phyloP scores from a whole-genome alignment of 2,797 vertebrate species.

The Gymnothorax javanicus region DNA sequence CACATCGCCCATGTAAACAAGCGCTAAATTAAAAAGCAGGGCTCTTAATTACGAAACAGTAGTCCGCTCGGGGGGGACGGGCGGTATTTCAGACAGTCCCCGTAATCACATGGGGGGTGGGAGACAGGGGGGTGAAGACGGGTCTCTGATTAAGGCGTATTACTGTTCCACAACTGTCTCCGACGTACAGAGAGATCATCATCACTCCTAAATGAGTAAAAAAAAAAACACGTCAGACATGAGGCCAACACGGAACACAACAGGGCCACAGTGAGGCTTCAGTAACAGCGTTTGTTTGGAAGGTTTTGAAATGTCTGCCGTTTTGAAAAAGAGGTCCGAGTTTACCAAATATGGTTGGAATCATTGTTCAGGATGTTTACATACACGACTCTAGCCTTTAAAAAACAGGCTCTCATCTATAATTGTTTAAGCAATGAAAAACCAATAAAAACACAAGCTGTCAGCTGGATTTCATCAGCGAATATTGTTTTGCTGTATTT shows the following conservation, averaged over 20 bases:
- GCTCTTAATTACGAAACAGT: conserved; percentile 64
- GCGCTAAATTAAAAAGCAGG: conserved; percentile 56
- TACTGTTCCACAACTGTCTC: conserved; percentile 44
- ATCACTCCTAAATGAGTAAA: too few relatives aligned
- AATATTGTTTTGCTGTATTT: background rate
- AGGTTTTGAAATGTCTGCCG: background rate
- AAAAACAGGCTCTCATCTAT: background rate
- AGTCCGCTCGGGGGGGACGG: conserved; percentile 18
- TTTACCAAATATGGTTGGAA: background rate
- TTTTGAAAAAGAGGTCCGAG: background rate
- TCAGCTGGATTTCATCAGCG: background rate
- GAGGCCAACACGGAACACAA: too few relatives aligned
- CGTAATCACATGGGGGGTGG: conserved; percentile 14
- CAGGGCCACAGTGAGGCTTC: too few relatives aligned
- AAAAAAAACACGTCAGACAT: too few relatives aligned
- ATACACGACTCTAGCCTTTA: background rate
- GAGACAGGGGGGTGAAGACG: conserved; percentile 55
- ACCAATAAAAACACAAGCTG: background rate
- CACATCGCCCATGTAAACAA: conserved; percentile 75
- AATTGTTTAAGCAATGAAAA: background rate
- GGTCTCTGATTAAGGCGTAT: conserved; percentile 59
- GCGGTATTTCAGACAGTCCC: background rate
- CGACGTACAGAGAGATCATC: conserved; percentile 41
- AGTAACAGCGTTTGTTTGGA: background rate
- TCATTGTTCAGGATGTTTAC: background rate